These are phyloP conservation scores for Jacana jacana DNA, from an alignment of 2,113 vertebrate species.

Conservation along the genomic window DNA sequence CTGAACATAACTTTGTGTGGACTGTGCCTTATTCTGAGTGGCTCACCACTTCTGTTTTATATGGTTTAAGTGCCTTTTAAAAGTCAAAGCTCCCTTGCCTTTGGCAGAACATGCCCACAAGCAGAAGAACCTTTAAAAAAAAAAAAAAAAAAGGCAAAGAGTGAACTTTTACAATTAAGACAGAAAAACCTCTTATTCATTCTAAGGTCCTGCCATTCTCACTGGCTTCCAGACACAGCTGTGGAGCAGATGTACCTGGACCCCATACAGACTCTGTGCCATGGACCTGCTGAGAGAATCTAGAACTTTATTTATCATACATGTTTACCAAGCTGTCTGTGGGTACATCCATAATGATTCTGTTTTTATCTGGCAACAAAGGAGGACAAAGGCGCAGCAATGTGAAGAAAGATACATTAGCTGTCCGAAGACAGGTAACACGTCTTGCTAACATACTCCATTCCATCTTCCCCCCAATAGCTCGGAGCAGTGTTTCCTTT, in stretches of 20 bases:
- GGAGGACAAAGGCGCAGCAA: conserved; percentile 15
- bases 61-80: neutral
- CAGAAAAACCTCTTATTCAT: neutral
- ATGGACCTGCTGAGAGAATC: neutral
- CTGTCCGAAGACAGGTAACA: conserved; percentile 56
- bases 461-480: conserved; percentile 15
- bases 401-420: conserved; percentile 51
- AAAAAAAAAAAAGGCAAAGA: neutral
- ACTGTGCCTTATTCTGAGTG: neutral
- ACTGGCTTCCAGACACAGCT: neutral
- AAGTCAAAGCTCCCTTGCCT: neutral
- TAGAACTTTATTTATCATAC: conserved; percentile 35
- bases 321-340: conserved; percentile 48
- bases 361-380: conserved; percentile 47
- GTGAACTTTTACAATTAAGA: neutral
- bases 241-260: neutral
- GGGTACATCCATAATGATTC: conserved; percentile 53
- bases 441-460: conserved; percentile 52
- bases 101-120: neutral
- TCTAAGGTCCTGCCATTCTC: neutral
- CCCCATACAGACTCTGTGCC: neutral
- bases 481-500: conserved; percentile 45
- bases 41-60: neutral
- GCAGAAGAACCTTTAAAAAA: neutral
- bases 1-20: neutral